These are phyloP conservation scores for Linnaemya tessellans DNA, from an alignment of 2,888 invertebrate species.

Conservation along the genomic window DNA sequence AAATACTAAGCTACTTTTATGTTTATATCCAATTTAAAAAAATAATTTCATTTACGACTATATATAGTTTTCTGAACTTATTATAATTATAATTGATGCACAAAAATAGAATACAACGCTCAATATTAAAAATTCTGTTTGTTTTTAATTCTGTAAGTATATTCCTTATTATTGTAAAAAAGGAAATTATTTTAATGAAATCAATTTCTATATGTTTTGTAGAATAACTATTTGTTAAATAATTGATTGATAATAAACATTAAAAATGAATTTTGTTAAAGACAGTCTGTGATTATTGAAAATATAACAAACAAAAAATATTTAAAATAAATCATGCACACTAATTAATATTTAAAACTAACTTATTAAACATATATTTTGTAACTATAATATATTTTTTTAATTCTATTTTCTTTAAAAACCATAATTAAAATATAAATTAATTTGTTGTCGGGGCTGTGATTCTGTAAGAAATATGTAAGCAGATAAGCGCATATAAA, in stretches of 20 bases:
- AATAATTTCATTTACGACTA: conserved; percentile 18
- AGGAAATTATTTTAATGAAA: conserved; percentile 32
- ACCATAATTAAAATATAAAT: conserved; percentile 18
- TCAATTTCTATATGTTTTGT: conserved; percentile 14
- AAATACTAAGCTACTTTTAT: conserved; percentile 25
- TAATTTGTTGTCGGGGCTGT: conserved; percentile 42
- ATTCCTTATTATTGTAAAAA: background rate
- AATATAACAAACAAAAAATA: conserved; percentile 58
- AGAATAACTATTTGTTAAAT: conserved; percentile 61
- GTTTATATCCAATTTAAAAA: conserved; percentile 20
- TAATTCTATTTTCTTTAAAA: conserved; percentile 25
- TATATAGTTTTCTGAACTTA: conserved; percentile 35
- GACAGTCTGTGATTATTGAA: conserved; percentile 72
- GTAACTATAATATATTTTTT: conserved; percentile 43
- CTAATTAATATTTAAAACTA: conserved; percentile 55
- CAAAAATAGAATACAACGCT: conserved; percentile 59
- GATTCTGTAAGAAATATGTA: conserved; percentile 9
- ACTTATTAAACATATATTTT: conserved; percentile 43
- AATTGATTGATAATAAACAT: conserved; percentile 71
- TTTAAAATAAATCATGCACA: conserved; percentile 66
- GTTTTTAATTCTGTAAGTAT: background rate
- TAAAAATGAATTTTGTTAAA: conserved; percentile 72
- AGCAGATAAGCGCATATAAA: background rate
- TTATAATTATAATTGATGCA: conserved; percentile 56
- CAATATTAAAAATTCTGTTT: conserved; percentile 33